phyloP scores from a whole-genome alignment of 2,113 vertebrate species.

The Gopherus flavomarginatus region DNA sequence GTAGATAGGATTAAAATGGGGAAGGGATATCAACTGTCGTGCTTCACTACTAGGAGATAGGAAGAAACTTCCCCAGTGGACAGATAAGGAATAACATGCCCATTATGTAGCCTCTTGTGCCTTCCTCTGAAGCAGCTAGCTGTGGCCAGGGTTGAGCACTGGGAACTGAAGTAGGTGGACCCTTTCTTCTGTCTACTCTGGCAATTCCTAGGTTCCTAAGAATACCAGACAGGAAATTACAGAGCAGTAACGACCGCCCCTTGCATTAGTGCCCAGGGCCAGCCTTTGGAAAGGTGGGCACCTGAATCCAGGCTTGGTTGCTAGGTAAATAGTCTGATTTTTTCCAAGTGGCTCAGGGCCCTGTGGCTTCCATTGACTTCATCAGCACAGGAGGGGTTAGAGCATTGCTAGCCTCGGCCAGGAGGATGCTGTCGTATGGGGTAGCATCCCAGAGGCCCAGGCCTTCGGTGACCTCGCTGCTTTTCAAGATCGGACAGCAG shows the following conservation, averaged over 20 bases:
- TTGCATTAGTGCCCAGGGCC: fast-evolving
- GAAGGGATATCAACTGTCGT: neutral
- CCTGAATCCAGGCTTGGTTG: fast-evolving
- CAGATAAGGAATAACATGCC: neutral
- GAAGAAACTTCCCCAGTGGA: neutral
- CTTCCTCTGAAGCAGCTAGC: neutral
- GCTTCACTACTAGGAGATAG: neutral
- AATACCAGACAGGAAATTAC: fast-evolving
- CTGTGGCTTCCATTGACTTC: fast-evolving
- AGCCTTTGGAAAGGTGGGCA: neutral
- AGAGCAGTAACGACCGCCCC: neutral
- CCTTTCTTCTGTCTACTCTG: neutral
- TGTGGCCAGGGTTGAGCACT: neutral
- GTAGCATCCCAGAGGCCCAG: neutral
- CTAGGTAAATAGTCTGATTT: neutral
- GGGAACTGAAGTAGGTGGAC: neutral
- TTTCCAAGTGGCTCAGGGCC: neutral
- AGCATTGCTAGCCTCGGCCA: neutral
- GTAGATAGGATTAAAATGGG: fast-evolving
- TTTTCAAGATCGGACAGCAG: neutral
- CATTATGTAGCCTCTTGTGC: neutral
- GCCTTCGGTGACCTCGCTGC: neutral
- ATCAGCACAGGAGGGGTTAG: fast-evolving
- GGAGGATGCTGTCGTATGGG: neutral
- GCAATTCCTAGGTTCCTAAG: neutral